phyloP scores from a whole-genome alignment of 2,797 vertebrate species.

The Bufotes viridis region DNA sequence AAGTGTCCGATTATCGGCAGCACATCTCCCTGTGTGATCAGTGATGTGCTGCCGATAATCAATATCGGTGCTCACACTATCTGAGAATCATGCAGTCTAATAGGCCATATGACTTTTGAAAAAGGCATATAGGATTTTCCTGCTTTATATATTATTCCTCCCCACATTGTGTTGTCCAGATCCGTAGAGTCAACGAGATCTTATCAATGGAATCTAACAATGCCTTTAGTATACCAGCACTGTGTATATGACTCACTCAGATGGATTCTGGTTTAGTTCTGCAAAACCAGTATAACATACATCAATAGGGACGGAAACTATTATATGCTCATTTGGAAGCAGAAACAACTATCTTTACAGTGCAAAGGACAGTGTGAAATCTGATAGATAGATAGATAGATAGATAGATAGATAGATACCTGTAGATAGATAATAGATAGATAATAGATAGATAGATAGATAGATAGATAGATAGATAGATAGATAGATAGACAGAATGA shows the following conservation, averaged over 20 bases:
- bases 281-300: slow-evolving; percentile 42
- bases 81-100: no score
- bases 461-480: neutral
- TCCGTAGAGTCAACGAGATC: slow-evolving; percentile 12
- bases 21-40: no score
- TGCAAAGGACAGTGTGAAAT: neutral
- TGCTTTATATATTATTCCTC: neutral
- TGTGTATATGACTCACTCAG: slow-evolving; percentile 25
- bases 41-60: no score
- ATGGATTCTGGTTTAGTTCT: slow-evolving; percentile 21
- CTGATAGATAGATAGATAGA: neutral
- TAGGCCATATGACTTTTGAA: no score
- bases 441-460: neutral
- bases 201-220: slow-evolving; percentile 46
- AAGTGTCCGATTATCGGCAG: no score
- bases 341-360: slow-evolving; percentile 16
- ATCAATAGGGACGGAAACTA: slow-evolving; percentile 14
- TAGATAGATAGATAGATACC: neutral
- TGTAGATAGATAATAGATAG: no score
- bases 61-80: no score
- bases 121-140: no score
- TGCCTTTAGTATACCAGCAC: neutral
- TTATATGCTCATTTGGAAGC: slow-evolving; percentile 74
- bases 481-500: neutral
- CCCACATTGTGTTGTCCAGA: neutral